Percentiles rank a stretch among this genome's conserved stretches.
phyloP scores from a whole-genome alignment of 2,888 invertebrate genomes.

The Sphinx pinastri region DNA sequence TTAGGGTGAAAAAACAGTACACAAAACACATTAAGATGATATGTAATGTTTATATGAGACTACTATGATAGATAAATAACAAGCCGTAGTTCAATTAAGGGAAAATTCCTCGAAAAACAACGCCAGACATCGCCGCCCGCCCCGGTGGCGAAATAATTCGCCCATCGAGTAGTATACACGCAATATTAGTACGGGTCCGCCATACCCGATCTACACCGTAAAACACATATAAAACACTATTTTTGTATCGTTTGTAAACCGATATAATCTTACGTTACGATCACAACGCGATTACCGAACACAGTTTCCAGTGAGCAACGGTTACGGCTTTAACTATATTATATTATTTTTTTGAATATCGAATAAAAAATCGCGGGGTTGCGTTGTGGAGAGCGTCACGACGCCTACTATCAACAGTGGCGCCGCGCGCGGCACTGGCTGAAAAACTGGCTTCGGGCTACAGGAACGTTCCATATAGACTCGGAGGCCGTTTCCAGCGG shows the following conservation, averaged over 20 bases:
- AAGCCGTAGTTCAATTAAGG: background rate
- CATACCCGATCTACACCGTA: slow-evolving; percentile 65
- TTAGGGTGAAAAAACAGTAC: background rate
- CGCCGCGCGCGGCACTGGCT: slow-evolving; percentile 80
- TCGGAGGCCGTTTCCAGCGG: slow-evolving; percentile 44
- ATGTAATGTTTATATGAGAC: background rate
- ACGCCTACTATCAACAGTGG: slow-evolving; percentile 77
- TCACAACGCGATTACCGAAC: slow-evolving; percentile 29
- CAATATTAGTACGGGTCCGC: slow-evolving; percentile 60
- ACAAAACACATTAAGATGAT: slow-evolving; percentile 13
- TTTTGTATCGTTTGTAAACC: slow-evolving; percentile 66
- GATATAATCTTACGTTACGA: slow-evolving; percentile 35
- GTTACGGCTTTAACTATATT: slow-evolving; percentile 30
- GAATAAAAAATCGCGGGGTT: slow-evolving; percentile 56
- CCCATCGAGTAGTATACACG: slow-evolving; percentile 47
- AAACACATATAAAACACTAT: slow-evolving; percentile 75
- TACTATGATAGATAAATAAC: slow-evolving; percentile 10
- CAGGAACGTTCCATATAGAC: slow-evolving; percentile 62
- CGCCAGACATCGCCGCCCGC: slow-evolving; percentile 39
- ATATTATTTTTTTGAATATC: slow-evolving; percentile 43
- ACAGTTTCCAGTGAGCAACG: slow-evolving; percentile 10
- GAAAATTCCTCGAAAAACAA: slow-evolving; percentile 43
- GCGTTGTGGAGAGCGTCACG: slow-evolving; percentile 60
- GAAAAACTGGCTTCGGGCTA: slow-evolving; percentile 63
- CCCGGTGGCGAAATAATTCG: slow-evolving; percentile 47